Conservation (phyloP, 2,113 vertebrate genomes). For the Sylvietta virens region DNA sequence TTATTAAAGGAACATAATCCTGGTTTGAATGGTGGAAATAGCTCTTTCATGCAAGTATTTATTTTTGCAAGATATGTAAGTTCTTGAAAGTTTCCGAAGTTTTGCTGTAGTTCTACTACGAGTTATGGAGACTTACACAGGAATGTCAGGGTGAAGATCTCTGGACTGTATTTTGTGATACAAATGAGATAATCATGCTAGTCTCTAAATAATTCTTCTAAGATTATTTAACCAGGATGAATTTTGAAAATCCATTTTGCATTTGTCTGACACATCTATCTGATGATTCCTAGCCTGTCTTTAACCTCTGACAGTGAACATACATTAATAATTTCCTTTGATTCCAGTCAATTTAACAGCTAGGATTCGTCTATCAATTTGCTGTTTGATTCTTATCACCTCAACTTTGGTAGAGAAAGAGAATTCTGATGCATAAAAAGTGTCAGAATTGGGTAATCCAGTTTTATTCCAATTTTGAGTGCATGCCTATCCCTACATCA, state of each 20-base stretch:
- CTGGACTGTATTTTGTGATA: neutral
- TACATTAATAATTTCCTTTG: neutral
- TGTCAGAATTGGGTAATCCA: neutral
- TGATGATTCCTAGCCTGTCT: neutral
- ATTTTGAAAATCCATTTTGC: neutral
- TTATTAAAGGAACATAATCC: neutral
- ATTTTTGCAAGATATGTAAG: neutral
- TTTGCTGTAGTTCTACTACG: neutral
- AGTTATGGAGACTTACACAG: neutral
- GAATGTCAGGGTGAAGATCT: neutral
- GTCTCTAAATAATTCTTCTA: neutral
- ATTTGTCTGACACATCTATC: neutral
- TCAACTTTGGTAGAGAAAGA: neutral
- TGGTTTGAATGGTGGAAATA: neutral
- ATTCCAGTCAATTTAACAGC: neutral
- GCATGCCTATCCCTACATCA: neutral
- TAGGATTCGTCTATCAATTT: neutral
- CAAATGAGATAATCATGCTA: neutral
- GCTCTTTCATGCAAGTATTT: constrained; percentile 1
- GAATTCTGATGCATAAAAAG: neutral
- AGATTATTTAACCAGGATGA: neutral
- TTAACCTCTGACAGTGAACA: neutral
- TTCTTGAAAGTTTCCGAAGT: neutral
- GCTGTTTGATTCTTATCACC: neutral
- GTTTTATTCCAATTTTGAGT: neutral